These are phyloP conservation scores for Epirrita christyi DNA, from an alignment of 2,888 invertebrate species.

Conservation along the genomic window DNA sequence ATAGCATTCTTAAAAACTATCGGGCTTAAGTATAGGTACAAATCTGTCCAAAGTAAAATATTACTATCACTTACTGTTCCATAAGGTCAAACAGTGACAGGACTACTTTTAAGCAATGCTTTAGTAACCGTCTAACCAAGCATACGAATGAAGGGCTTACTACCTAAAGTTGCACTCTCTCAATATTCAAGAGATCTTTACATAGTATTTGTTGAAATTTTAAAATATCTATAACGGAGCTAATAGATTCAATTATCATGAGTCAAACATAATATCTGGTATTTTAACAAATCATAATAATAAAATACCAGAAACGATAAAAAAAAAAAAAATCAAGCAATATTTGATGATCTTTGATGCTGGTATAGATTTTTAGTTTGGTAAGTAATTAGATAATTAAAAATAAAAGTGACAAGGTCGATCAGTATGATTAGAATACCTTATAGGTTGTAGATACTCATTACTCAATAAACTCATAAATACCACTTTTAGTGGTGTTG, in stretches of 20 bases:
- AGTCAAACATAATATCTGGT: constrained; percentile 5
- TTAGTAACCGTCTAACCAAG: too few species aligned
- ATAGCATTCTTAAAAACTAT: too few species aligned
- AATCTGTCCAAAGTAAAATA: too few species aligned
- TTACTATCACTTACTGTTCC: too few species aligned
- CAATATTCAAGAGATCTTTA: too few species aligned
- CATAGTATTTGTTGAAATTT: too few species aligned
- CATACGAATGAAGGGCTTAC: too few species aligned
- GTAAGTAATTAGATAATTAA: constrained; percentile 5
- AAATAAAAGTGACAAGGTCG: constrained; percentile 10
- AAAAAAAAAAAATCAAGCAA: neutral
- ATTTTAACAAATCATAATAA: constrained; percentile 16
- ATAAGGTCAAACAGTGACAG: too few species aligned
- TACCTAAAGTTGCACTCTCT: too few species aligned
- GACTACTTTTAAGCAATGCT: too few species aligned
- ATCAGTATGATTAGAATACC: neutral
- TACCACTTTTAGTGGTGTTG: constrained; percentile 6
- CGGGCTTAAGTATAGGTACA: too few species aligned
- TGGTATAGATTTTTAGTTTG: neutral
- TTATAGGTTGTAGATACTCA: neutral
- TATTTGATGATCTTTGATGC: neutral
- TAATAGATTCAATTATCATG: constrained; percentile 4
- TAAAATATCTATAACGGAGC: constrained; percentile 4
- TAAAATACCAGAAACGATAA: constrained; percentile 7
- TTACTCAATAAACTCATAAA: constrained; percentile 9